phyloP scores from a whole-genome alignment of 30 jellyfish, hydroid and myxozoan genomes.

The Aurelia aurita region DNA sequence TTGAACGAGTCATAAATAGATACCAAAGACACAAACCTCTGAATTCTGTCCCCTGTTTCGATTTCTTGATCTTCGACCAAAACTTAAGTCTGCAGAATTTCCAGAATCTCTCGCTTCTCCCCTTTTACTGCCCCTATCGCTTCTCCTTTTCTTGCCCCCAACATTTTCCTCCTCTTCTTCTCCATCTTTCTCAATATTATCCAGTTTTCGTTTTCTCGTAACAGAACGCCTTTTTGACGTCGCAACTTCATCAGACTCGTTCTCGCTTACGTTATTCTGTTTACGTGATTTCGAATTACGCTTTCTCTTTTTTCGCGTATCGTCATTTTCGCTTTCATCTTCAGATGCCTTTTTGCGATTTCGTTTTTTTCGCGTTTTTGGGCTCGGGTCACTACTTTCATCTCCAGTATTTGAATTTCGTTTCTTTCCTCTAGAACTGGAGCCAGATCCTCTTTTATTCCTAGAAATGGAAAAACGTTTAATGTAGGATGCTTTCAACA shows the following conservation, averaged over 20 bases:
- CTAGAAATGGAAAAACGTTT: too few relatives aligned
- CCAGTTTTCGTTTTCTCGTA: slow-evolving; percentile 33
- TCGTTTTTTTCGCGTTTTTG: slow-evolving; percentile 21
- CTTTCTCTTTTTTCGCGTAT: too few relatives aligned
- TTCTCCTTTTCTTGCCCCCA: not conserved
- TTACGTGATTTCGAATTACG: too few relatives aligned
- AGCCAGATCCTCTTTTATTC: not conserved
- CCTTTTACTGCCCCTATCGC: slow-evolving; percentile 1
- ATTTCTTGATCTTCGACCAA: slow-evolving; percentile 67
- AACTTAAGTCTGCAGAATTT: slow-evolving; percentile 9
- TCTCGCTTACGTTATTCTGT: too few relatives aligned
- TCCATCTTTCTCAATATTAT: slow-evolving; percentile 13
- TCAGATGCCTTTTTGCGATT: not conserved
- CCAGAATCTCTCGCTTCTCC: not conserved
- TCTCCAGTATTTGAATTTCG: slow-evolving; percentile 8
- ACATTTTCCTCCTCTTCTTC: too few relatives aligned
- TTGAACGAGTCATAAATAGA: too few relatives aligned
- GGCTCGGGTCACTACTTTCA: slow-evolving; percentile 49
- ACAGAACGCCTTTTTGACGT: not conserved
- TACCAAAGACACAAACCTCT: slow-evolving; percentile 7
- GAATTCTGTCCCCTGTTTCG: slow-evolving; percentile 64
- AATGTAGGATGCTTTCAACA: too few relatives aligned
- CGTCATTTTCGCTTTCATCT: too few relatives aligned
- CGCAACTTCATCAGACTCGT: too few relatives aligned
- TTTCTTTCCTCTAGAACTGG: too few relatives aligned